Base-by-base conservation (phyloP, 2,888 invertebrate genomes). In the Atethmia centrago region DNA sequence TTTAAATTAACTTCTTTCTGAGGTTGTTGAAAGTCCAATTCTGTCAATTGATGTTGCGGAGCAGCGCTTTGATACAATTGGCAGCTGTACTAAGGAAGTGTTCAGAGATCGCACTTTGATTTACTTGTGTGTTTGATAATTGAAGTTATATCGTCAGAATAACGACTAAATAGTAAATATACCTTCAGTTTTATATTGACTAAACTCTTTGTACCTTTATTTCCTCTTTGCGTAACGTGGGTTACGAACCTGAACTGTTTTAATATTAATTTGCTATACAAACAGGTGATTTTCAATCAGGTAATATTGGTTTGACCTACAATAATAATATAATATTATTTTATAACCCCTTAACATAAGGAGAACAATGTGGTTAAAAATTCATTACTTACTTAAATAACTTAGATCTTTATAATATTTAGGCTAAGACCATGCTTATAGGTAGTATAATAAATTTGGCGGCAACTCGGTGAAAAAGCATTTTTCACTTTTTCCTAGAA, bases 31-130 rank as follows among this genome's bases (percentile, higher is more conserved):
- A 85, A 85, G 72, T 75, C 31, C 75, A 72, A 59, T 69, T 63
- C 81, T 69, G 28, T 40, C 79, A 83, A 74, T 83, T 80, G 75
- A 81, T 70, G 71, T 58, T 25, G 53, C 45, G 62, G 71, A 14
- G 42, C 56, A 63, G n/a, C 19, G 53, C 59, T 74, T 55, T 80
- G 36, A 56, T 47, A 73, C 56, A 77, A 77, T 73, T 63, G 74
- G 51, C 73, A 72, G 71, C 59, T 75, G 71, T 19, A 21, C 8
- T 69, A 14, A 59, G 79, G 40, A 76, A 70, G 47, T 75, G 47
- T 49, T 71, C 42, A 1, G n/a, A 21, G 14, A 45, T 40, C 7
- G n/a, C 21, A 28, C 25, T 45, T 21, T 25, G 58, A 64, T 73
- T 42, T 53, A 31, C 42, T 19, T 61, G 25, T 73, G 8, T 36